A percentile compares a stretch with the other conserved stretches of the same genome.
phyloP scores from a whole-genome alignment of 2,888 invertebrate genomes.

The Oscheius sp. region DNA sequence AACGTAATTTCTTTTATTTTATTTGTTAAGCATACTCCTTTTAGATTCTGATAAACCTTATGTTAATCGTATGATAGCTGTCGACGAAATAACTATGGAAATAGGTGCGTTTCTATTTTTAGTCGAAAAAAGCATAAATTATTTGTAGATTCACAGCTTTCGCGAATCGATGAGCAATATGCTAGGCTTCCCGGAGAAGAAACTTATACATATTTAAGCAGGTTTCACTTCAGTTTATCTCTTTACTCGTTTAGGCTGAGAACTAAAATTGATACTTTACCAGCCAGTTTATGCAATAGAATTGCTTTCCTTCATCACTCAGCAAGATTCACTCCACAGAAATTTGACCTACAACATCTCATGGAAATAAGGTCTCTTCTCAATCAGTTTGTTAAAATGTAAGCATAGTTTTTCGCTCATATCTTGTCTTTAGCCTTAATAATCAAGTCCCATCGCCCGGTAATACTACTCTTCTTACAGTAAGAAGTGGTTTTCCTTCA shows the following conservation, averaged over 20 bases:
- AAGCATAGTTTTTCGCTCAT: background rate
- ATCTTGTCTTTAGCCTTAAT: constrained; percentile 5
- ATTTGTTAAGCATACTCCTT: constrained; percentile 22
- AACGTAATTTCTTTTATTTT: too few relatives aligned
- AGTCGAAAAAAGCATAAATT: background rate
- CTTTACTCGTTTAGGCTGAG: too few relatives aligned
- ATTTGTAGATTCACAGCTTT: constrained; percentile 9
- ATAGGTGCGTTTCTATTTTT: constrained; percentile 47
- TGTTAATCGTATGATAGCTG: constrained; percentile 66
- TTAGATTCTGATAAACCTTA: constrained; percentile 62
- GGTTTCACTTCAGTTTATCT: constrained; percentile 21
- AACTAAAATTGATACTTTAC: too few relatives aligned
- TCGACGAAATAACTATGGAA: constrained; percentile 61
- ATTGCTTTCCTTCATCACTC: constrained; percentile 55
- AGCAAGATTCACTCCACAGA: constrained; percentile 45
- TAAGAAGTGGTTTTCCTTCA: background rate
- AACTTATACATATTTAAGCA: constrained; percentile 55
- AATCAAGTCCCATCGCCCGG: constrained; percentile 16
- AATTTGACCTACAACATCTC: constrained; percentile 48
- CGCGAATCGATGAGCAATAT: constrained; percentile 1
- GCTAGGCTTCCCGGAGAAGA: constrained; percentile 57
- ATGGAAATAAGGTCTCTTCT: constrained; percentile 50
- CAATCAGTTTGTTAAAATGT: constrained; percentile 52
- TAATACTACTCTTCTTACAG: background rate
- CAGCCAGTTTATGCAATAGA: constrained; percentile 41